Percentiles rank a stretch among this genome's conserved stretches.
phyloP scores from a whole-genome alignment of 2,888 invertebrate species.

The Platyscelio sp. region DNA sequence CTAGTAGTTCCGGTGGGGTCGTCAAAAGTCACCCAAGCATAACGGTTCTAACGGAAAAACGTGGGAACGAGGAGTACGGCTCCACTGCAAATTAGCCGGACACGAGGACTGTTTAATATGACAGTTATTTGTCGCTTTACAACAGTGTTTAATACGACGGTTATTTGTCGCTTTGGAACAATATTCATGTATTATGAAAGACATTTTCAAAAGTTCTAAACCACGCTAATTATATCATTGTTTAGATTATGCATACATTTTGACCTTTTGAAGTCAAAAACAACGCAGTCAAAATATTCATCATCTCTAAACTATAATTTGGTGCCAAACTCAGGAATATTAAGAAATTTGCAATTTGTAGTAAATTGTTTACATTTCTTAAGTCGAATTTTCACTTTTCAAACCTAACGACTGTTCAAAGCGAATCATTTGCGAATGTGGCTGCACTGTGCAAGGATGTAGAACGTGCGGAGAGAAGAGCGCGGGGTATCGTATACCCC shows the following conservation, averaged over 20 bases:
- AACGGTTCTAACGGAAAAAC: slow-evolving; percentile 85
- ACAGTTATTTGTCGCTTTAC: slow-evolving; percentile 60
- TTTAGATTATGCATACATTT: no score
- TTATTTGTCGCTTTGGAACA: slow-evolving; percentile 53
- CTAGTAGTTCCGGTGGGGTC: slow-evolving; percentile 84
- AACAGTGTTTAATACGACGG: slow-evolving; percentile 53
- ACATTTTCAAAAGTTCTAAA: no score
- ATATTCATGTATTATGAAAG: no score
- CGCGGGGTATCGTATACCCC: slow-evolving; percentile 39
- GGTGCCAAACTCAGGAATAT: no score
- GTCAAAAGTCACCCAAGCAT: slow-evolving; percentile 82
- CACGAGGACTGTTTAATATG: slow-evolving; percentile 53
- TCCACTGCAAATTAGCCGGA: slow-evolving; percentile 67
- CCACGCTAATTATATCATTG: neutral
- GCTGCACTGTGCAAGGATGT: slow-evolving; percentile 63
- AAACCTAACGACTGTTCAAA: slow-evolving; percentile 46
- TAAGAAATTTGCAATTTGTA: no score
- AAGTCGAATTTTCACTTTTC: neutral
- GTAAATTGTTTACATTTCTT: no score
- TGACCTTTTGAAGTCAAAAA: no score
- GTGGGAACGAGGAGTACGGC: slow-evolving; percentile 81
- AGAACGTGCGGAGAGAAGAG: slow-evolving; percentile 49
- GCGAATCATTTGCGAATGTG: slow-evolving; percentile 59
- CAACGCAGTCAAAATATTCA: no score
- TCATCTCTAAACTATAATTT: no score